Evolutionary conservation across 1,140 invertebrate genomes (phyloP).

Genomic region (Ruditapes philippinarum): DNA sequence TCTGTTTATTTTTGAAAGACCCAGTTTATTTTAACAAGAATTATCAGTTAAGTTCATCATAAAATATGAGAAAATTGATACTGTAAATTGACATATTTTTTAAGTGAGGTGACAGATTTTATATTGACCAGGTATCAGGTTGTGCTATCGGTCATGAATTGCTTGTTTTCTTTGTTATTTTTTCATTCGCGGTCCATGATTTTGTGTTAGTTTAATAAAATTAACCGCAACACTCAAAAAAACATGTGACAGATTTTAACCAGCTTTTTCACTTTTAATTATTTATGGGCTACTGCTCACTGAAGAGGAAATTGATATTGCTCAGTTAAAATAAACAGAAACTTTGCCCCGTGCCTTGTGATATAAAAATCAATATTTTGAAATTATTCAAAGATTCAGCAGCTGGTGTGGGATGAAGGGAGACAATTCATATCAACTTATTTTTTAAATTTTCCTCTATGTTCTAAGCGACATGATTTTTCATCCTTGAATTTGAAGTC

Average conservation of each 20-base stretch:
- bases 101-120: background rate
- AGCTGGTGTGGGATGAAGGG: slow-evolving; percentile 38
- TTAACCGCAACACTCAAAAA: no score
- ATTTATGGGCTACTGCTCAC: background rate
- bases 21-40: no score
- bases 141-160: background rate
- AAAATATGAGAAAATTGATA: background rate
- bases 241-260: no score
- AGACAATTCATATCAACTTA: background rate
- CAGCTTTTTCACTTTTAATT: no score
- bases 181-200: no score
- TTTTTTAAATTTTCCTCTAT: background rate
- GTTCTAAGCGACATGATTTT: background rate
- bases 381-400: slow-evolving; percentile 37
- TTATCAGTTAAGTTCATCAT: no score
- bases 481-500: no score
- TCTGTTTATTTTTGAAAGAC: no score
- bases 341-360: no score
- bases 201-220: no score
- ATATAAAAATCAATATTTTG: slow-evolving; percentile 5
- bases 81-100: background rate
- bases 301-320: background rate
- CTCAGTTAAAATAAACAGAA: no score
- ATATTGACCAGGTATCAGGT: slow-evolving; percentile 9
- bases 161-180: background rate